Conservation (phyloP, 2,888 invertebrate genomes). For the Trissolcus japonicus region DNA sequence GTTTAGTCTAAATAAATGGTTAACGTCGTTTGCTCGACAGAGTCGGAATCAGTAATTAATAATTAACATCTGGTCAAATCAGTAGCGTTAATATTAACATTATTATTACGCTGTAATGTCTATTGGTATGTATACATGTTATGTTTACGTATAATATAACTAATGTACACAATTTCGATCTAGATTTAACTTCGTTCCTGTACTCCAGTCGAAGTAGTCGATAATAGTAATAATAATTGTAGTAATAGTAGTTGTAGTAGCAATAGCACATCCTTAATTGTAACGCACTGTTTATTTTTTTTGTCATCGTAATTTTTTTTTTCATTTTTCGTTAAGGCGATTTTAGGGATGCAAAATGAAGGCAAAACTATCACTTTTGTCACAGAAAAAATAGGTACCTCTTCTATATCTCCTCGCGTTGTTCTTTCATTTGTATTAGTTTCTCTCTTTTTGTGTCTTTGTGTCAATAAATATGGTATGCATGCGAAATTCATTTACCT, state of each 20-base stretch:
- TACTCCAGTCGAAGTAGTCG: conserved; percentile 56
- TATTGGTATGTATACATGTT: conserved; percentile 55
- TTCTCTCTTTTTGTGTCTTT: conserved; percentile 42
- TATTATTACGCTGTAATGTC: conserved; percentile 61
- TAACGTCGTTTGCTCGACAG: conserved; percentile 53
- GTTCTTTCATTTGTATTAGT: conserved; percentile 37
- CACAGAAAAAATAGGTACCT: conserved; percentile 59
- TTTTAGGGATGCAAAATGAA: conserved; percentile 68
- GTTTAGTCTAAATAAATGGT: conserved; percentile 55
- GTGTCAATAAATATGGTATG: conserved; percentile 51
- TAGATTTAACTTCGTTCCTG: conserved; percentile 60
- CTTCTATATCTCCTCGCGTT: conserved; percentile 51
- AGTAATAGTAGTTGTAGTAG: conserved; percentile 59
- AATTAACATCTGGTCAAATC: conserved; percentile 49
- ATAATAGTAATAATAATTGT: conserved; percentile 58
- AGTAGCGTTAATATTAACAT: conserved; percentile 60
- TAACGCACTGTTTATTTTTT: conserved; percentile 51
- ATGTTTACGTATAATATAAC: conserved; percentile 53
- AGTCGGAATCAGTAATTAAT: conserved; percentile 53
- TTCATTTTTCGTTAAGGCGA: conserved; percentile 60
- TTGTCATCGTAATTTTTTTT: conserved; percentile 53
- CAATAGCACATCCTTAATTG: conserved; percentile 62
- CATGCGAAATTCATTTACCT: conserved; percentile 45
- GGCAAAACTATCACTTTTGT: conserved; percentile 68
- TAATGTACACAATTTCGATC: conserved; percentile 60